Base-by-base conservation (phyloP, 2,888 invertebrate species). In the Melanotus villosus region DNA sequence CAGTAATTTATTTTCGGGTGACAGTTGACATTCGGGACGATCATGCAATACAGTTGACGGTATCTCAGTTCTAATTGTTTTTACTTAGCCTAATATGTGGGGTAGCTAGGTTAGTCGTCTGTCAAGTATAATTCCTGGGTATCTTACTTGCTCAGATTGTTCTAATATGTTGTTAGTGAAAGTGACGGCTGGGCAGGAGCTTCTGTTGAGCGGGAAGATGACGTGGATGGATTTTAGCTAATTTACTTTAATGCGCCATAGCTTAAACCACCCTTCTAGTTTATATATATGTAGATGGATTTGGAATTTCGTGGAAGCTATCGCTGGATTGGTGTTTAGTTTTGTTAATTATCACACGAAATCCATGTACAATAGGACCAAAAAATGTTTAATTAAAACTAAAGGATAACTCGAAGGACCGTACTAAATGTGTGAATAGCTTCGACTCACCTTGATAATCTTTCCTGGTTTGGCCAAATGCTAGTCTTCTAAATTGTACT, bases 231-330 rank as follows among this genome's bases (percentile, higher is more conserved):
- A 56, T 34, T 56, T 56, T 7, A 3, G 2, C 36, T 34, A 16
- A 32, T 54, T 54, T n/a, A 16, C 34, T 5, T 54, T 16, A 6
- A 54, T 54, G 3, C 54, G 16, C 54, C 32, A 54, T 34, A n/a
- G 1, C 21, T 12, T 54, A 1, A 54, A 16, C 54, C 32, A 54
- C 9, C 16, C 4, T 38, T 57, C n/a, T 1, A 57, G 7, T 57
- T 38, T 18, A 7, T 38, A 3, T n/a, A n/a, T n/a, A n/a, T n/a
- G n/a, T n/a, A 57, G 9, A 21, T 36, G 38, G 19, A 1, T 36
- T 19, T 36, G 57, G 6, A 52, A 32, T 2, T 18, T 14, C 2
- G 7, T 30, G 9, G 32, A 32, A 14, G 52, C 52, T 5, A 12
- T 6, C 1, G 1, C n/a, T 2, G 52, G 16, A 1, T 30, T 19